These are phyloP conservation scores for Crocallis elinguaria DNA, from an alignment of 2,888 invertebrate species.

Conservation along the genomic window DNA sequence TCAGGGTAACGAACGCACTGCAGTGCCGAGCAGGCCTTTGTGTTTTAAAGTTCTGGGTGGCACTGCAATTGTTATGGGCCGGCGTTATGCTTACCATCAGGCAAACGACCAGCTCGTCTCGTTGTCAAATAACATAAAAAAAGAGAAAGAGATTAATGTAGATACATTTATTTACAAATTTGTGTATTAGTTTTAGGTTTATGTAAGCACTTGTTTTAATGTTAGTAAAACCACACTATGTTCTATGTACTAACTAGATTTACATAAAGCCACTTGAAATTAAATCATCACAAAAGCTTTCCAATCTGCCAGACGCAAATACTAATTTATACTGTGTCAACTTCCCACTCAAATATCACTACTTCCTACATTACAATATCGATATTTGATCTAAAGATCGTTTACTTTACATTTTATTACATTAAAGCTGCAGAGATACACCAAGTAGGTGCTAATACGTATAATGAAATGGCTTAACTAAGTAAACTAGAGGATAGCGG, in stretches of 20 bases:
- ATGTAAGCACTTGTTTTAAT: no score
- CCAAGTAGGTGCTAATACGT: constrained; percentile 25
- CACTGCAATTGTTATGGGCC: no score
- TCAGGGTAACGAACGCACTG: no score
- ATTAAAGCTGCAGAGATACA: constrained; percentile 28
- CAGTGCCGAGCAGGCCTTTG: no score
- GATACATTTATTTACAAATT: not conserved
- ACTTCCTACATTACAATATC: constrained; percentile 7
- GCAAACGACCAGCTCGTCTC: no score
- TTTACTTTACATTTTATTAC: constrained; percentile 22
- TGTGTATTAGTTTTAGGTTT: no score
- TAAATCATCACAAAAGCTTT: not conserved
- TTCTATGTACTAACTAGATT: no score
- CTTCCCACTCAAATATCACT: constrained; percentile 9
- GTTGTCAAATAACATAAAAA: no score
- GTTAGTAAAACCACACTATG: no score
- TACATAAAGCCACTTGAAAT: not conserved
- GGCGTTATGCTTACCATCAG: no score
- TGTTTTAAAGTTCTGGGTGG: no score
- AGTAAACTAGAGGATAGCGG: constrained; percentile 32
- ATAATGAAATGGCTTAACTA: constrained; percentile 36
- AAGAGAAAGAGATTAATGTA: not conserved
- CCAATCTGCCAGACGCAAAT: not conserved
- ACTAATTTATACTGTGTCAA: not conserved
- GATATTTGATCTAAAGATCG: constrained; percentile 11